phyloP scores from a whole-genome alignment of 2,113 vertebrate genomes.

The Xenus cinereus region DNA sequence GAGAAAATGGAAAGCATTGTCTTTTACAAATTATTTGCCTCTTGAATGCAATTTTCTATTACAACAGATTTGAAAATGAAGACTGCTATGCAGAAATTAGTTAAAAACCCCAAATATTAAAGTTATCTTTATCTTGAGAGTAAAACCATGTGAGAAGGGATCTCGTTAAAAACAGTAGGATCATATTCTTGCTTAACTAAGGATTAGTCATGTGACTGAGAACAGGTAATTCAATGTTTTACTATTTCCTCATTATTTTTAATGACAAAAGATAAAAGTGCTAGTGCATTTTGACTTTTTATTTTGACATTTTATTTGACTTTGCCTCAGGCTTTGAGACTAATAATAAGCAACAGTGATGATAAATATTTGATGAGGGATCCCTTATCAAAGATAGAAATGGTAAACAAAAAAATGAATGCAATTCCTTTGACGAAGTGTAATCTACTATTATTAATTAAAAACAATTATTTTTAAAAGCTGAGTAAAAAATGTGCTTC shows the following conservation, averaged over 20 bases:
- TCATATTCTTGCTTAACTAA: neutral
- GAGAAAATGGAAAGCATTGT: neutral
- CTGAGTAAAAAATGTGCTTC: neutral
- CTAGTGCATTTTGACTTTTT: neutral
- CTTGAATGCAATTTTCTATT: neutral
- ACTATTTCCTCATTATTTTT: neutral
- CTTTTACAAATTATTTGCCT: neutral
- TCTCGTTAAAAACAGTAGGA: neutral
- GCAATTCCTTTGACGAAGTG: neutral
- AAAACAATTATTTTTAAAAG: neutral
- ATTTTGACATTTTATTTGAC: slow-evolving; percentile 18
- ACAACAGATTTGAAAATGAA: neutral
- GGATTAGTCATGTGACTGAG: neutral
- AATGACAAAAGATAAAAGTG: neutral
- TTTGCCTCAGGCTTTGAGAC: slow-evolving; percentile 53
- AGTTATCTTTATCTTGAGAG: neutral
- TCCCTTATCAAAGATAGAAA: neutral
- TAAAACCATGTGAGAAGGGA: neutral
- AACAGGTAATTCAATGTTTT: neutral
- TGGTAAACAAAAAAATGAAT: neutral
- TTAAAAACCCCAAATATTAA: neutral
- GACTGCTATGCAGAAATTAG: neutral
- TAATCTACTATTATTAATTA: neutral
- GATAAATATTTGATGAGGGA: neutral
- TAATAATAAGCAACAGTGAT: slow-evolving; percentile 24